Evolutionary conservation across 2,797 vertebrate genomes (phyloP), one percentile per base, ranked within the genome.

Genomic region (Toxotes lorentzi): DNA sequence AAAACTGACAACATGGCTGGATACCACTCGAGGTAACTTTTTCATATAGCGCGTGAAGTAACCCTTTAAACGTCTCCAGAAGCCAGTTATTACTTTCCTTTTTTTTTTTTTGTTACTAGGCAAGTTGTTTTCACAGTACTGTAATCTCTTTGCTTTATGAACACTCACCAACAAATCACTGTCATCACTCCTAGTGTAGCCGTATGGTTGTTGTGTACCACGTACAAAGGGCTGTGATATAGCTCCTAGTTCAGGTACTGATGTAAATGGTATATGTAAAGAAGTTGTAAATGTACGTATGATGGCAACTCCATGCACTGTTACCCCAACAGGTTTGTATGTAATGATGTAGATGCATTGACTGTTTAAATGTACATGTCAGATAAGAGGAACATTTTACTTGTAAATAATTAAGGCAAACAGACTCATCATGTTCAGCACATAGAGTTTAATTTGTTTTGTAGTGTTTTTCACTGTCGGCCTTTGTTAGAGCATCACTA

Each of bases 201-300:
- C 75, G 73, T 87, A 43, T 78, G 87, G 66, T 83, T 85, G 79
- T 81, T 82, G 84, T 34, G 78, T 88, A 76, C 82, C 79, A 23
- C 35, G 66, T 81, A 75, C 80, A 68, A 79, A 88, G 79, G 72
- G 87, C 84, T 79, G 72, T 35, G 32, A 69, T 60, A 9, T 14
- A 62, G 79, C 86, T 88, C 83, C 73, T 60, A 30, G 87, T 89
- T 81, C 87, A 88, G 91, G 89, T 92, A 89, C 92, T 51, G 67
- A 77, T 90, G 90, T 90, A 90, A 90, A 88, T 86, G 78, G 83
- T 90, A 76, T 90, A 84, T 90, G 87, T 90, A 87, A 92, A 90
- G 81, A 90, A 87, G 78, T 86, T 88, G 85, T 93, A 90, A 89
- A 89, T 88, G 89, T 91, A 73, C 59, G 78, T 91, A 64, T 80